phyloP scores from a whole-genome alignment of 2,888 invertebrate genomes.

The Petrolisthes cinctipes region DNA sequence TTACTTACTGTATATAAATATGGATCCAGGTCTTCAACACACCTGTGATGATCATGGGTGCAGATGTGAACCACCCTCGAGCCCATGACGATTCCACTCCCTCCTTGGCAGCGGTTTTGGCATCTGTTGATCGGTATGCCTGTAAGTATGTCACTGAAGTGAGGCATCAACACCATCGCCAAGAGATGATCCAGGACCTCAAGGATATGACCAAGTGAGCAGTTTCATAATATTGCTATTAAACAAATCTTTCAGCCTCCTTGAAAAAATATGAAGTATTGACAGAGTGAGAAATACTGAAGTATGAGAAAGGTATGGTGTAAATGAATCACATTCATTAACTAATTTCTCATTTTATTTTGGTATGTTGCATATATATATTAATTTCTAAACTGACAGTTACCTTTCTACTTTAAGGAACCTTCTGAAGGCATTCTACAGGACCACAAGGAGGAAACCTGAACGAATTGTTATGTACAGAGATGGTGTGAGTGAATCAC shows the following conservation, averaged over 20 bases:
- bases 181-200: conserved; percentile 44
- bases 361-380: too few relatives aligned
- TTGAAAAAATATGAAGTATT: background rate
- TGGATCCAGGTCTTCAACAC: conserved; percentile 37
- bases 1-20: too few relatives aligned
- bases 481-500: conserved; percentile 90
- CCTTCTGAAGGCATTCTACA: conserved; percentile 77
- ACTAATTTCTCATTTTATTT: too few relatives aligned
- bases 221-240: background rate
- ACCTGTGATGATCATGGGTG: conserved; percentile 80
- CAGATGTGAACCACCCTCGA: conserved; percentile 93
- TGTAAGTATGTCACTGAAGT: conserved; percentile 46
- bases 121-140: conserved; percentile 67
- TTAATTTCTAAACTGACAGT: background rate
- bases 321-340: too few relatives aligned
- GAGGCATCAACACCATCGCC: conserved; percentile 38
- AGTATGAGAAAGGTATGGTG: background rate
- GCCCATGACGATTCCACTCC: conserved; percentile 77
- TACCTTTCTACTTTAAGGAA: conserved; percentile 30
- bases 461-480: conserved; percentile 79
- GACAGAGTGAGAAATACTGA: too few relatives aligned
- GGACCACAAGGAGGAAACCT: conserved; percentile 73
- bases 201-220: conserved; percentile 50
- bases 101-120: conserved; percentile 75
- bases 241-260: background rate